phyloP scores from a whole-genome alignment of 2,797 vertebrate species.

The Fundulus diaphanus region DNA sequence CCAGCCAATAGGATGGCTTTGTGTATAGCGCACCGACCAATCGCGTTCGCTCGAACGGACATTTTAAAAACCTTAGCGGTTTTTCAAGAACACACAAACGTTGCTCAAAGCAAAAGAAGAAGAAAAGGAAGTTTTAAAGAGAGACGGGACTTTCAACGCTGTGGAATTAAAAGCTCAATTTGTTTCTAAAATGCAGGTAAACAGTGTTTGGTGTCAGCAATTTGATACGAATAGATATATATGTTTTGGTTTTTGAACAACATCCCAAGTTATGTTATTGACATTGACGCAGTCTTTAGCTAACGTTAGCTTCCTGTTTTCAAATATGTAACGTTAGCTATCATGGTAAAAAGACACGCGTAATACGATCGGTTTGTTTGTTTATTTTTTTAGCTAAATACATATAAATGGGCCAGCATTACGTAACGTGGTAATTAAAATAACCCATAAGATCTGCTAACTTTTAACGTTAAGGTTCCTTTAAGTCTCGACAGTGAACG shows the following conservation, averaged over 20 bases:
- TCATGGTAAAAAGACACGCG: neutral
- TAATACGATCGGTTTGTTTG: rapidly evolving
- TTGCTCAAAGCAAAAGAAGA: too few species aligned
- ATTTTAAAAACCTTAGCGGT: conserved; percentile 81
- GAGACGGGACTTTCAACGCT: neutral
- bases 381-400: rapidly evolving
- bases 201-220: neutral
- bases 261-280: neutral
- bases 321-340: conserved; percentile 9
- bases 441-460: neutral
- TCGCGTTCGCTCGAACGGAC: conserved; percentile 6
- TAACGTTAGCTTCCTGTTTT: conserved; percentile 5
- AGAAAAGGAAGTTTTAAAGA: neutral
- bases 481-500: neutral
- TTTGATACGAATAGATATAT: neutral
- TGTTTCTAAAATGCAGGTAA: conserved; percentile 72
- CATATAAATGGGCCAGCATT: neutral
- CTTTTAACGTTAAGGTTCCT: neutral
- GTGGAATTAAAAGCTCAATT: neutral
- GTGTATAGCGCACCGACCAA: conserved; percentile 48
- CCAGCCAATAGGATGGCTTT: neutral
- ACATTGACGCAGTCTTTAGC: neutral
- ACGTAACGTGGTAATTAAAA: too few species aligned
- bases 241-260: neutral
- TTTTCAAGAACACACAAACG: too few species aligned